Percentiles rank a stretch among this genome's conserved stretches.
These are phyloP conservation scores for Mechanitis messenoides DNA, from an alignment of 2,888 invertebrate genomes.

Conservation along the genomic window DNA sequence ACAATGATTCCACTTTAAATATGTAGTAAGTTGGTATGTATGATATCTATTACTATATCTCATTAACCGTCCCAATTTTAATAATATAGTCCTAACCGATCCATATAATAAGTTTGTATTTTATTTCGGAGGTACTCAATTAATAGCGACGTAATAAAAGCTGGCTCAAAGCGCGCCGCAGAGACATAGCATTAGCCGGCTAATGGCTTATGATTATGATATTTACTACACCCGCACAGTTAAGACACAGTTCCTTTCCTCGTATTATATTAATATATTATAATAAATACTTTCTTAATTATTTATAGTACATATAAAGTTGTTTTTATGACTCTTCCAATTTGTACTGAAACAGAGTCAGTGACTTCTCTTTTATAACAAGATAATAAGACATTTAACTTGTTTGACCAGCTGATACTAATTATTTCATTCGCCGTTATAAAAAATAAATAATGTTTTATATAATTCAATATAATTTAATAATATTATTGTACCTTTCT, in stretches of 20 bases:
- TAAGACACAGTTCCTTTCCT: slow-evolving; percentile 46
- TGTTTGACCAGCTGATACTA: too few species aligned
- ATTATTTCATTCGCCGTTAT: too few species aligned
- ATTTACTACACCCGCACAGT: slow-evolving; percentile 63
- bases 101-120: slow-evolving; percentile 5
- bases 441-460: too few species aligned
- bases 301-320: too few species aligned
- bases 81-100: not conserved
- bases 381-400: too few species aligned
- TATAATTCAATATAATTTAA: too few species aligned
- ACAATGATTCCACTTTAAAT: too few species aligned
- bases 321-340: too few species aligned
- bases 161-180: slow-evolving; percentile 61
- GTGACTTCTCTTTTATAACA: too few species aligned
- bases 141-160: slow-evolving; percentile 63
- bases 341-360: too few species aligned
- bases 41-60: not conserved
- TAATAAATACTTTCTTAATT: not conserved
- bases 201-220: slow-evolving; percentile 74
- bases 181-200: slow-evolving; percentile 66
- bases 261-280: not conserved
- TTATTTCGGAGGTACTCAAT: slow-evolving; percentile 44
- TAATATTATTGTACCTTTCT: too few species aligned
- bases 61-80: not conserved
- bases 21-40: not conserved